Conservation (phyloP, 2,797 vertebrate species). For the Rhinogobio ventralis region DNA sequence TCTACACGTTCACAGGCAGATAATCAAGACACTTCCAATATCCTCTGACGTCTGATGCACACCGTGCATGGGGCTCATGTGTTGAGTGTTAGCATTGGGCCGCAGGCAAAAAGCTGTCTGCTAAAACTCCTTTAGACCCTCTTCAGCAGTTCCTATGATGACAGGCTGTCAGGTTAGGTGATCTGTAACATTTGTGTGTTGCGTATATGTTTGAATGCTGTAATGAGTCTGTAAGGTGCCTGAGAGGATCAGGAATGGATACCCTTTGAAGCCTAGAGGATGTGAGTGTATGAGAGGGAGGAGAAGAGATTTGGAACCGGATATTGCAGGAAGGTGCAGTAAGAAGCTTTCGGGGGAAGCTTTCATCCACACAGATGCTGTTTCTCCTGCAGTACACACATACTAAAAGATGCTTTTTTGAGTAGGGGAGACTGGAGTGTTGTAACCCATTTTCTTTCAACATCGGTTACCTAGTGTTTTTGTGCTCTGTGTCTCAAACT, state of each 20-base stretch:
- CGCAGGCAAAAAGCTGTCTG: conserved; percentile 35
- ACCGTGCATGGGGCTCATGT: neutral
- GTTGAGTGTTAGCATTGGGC: neutral
- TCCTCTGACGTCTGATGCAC: conserved; percentile 24
- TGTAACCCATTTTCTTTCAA: neutral
- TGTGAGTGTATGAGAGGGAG: conserved; percentile 45
- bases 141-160: conserved; percentile 44
- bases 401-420: conserved; percentile 4
- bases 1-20: conserved; percentile 27
- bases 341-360: conserved; percentile 56
- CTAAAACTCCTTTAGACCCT: conserved; percentile 34
- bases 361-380: conserved; percentile 57
- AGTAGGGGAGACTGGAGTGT: neutral
- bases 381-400: neutral
- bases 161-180: conserved; percentile 58
- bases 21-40: conserved; percentile 40
- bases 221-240: conserved; percentile 58
- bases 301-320: conserved; percentile 54
- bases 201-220: conserved; percentile 34
- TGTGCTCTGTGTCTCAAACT: neutral
- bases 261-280: conserved; percentile 45
- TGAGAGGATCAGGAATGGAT: conserved; percentile 58
- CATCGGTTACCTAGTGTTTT: neutral
- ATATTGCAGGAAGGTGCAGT: conserved; percentile 56
- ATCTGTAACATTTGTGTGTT: conserved; percentile 55